Evolutionary conservation across 2,113 vertebrate species (phyloP), one percentile per base, ranked within the genome.

Genomic region (Prolemur simus): DNA sequence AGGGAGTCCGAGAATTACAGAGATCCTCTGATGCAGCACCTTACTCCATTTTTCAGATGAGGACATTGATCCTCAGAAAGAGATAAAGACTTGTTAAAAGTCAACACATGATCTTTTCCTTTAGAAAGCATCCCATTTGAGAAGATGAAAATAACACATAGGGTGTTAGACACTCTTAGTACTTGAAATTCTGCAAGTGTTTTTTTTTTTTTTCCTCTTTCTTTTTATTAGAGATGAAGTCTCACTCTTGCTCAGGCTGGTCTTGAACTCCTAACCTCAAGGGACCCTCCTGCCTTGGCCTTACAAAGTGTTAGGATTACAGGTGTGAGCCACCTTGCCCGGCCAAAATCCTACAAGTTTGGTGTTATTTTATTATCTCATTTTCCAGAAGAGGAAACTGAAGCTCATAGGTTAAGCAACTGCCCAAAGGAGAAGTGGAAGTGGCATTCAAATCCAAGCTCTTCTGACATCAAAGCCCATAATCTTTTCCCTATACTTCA

Each of bases 71-170:
- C n/a, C 63, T 39, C 60, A 78, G 49, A 69, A 92, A 92, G 27
- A 89, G 27, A 84, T 3, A 77, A 68, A 78, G 42, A 42, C 34
- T 71, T 86, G 27, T 45, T 85, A 27, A 42, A 91, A 69, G 42
- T 78, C 60, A 85, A 85, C n/a, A 78, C 27, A 60, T n/a, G 12
- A 69, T 37, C 17, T 12, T 56, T 68, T 49, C 49, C 42, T n/a
- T 78, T 89, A 93, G 42, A 77, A 77, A 84, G n/a, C n/a, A 76
- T 68, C 21, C 12, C 73, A n/a, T 71, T 29, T 93, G 83, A 92
- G 56, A 27, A 60, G 58, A 60, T 10, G 42, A 77, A 77, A 92
- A 21, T 69, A 58, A 77, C 25, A 39, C 12, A 87, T 56, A 9
- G 4, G 7, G 6, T 58, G 42, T 63, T 82, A 78, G 18, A 71